Conservation (phyloP, 2,113 vertebrate genomes). For the Gasterosteus aculeatus region DNA sequence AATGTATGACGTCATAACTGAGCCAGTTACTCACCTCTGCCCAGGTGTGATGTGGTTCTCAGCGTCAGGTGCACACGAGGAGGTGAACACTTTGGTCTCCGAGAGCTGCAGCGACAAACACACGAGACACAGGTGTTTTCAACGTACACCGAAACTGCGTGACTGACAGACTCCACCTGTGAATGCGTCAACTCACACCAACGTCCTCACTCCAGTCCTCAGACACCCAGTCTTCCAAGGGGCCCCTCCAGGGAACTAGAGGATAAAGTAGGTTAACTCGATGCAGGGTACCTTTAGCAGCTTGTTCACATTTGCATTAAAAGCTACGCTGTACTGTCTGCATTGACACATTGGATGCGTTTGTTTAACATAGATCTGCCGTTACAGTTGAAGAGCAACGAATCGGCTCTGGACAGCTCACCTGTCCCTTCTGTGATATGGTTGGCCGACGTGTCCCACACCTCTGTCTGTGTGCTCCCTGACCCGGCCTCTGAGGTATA, state of each 20-base stretch:
- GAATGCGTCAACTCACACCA: constrained; percentile 75
- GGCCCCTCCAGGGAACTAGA: constrained; percentile 89
- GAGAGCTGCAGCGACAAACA: constrained; percentile 84
- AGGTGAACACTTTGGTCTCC: constrained; percentile 96
- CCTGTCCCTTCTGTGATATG: constrained; percentile 81
- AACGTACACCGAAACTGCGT: background rate
- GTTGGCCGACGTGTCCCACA: constrained; percentile 75
- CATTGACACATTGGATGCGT: background rate
- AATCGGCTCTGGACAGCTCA: constrained; percentile 23
- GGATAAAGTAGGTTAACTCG: background rate
- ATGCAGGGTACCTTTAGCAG: constrained; percentile 5
- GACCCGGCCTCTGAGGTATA: constrained; percentile 84
- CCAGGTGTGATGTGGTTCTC: constrained; percentile 89
- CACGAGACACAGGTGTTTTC: background rate
- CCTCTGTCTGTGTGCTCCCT: constrained; percentile 70
- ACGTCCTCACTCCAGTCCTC: constrained; percentile 98
- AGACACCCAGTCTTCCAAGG: constrained; percentile 92
- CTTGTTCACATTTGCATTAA: background rate
- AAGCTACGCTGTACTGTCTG: background rate
- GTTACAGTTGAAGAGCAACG: background rate
- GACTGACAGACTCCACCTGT: background rate
- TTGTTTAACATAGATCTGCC: background rate
- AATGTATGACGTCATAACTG: background rate
- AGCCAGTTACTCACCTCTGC: constrained; percentile 83
- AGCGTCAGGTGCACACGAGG: constrained; percentile 87